Percentiles rank a stretch among this genome's conserved stretches.
These are phyloP conservation scores for Pelochelys cantorii DNA, from an alignment of 2,797 vertebrate species.

Conservation along the genomic window DNA sequence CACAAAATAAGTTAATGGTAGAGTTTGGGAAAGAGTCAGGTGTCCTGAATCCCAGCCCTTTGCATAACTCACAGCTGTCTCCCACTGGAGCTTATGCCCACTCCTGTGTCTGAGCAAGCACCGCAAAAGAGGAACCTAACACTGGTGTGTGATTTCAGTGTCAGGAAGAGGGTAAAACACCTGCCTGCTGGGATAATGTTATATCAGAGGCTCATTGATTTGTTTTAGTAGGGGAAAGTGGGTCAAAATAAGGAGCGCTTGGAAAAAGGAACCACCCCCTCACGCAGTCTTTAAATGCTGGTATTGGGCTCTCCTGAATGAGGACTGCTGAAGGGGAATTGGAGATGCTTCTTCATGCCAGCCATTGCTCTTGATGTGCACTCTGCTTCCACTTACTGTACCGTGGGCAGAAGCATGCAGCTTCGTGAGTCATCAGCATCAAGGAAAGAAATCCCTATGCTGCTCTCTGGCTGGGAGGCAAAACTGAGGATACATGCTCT, in stretches of 20 bases:
- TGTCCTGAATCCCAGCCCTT: neutral
- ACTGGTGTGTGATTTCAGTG: neutral
- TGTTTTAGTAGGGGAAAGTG: neutral
- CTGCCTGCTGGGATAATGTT: slow-evolving; percentile 14
- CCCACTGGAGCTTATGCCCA: neutral
- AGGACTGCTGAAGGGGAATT: slow-evolving; percentile 15
- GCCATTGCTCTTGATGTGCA: rapidly evolving
- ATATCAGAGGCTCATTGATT: slow-evolving; percentile 55
- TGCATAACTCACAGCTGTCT: neutral
- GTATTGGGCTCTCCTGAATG: slow-evolving; percentile 40
- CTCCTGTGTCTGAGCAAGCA: neutral
- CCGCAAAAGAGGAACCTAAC: neutral
- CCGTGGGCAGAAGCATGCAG: neutral
- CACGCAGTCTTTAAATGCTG: neutral
- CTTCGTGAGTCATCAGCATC: no score
- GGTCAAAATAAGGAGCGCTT: slow-evolving; percentile 58
- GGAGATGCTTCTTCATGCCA: neutral
- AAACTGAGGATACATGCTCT: rapidly evolving
- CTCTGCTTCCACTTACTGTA: neutral
- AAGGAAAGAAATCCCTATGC: rapidly evolving
- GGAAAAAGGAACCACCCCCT: slow-evolving; percentile 34
- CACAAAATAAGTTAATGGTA: neutral
- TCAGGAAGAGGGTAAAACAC: neutral
- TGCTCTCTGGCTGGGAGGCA: neutral
- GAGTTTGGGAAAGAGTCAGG: neutral